Evolutionary conservation across 2,888 invertebrate species (phyloP), one percentile per base, ranked within the genome.

Genomic region (Brenthis ino): DNA sequence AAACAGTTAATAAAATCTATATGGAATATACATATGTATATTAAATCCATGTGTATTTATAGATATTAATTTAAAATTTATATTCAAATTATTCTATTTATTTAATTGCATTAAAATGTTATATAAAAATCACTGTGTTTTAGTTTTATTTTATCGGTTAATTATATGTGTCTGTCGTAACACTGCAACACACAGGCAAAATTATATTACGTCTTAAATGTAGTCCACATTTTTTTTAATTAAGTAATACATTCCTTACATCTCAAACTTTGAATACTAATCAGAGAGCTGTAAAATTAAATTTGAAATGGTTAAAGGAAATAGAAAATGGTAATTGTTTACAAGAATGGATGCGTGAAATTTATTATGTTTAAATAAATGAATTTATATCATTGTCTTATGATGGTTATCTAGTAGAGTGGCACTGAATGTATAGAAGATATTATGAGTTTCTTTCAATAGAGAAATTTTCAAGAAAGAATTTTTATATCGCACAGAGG

Each of bases 221-320:
- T n/a, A 54, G 20, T 8, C 48, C 1, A 51, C 65, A 16, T 48
- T 56, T 43, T 64, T 64, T 20, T 14, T 0, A 50, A 4, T 48
- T 20, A 57, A 33, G 12, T n/a, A 57, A 33, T 57, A 6, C 13
- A 65, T 57, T 50, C 37, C 20, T 4, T 2, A 50, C 2, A 28
- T 50, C 37, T 55, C 48, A 28, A 55, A 14, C 28, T 12, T 57
- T n/a, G 2, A 65, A 50, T 65, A 50, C 37, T 37, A 37, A 37
- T 50, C 6, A 50, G 50, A 37, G 16, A 16, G 16, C 50, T 54
- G 33, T 33, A 20, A 55, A 24, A 60, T n/a, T 37, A 16, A 54
- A 66, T 48, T 58, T 5, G 1, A 60, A 54, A 54, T 55, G 28
- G 48, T 28, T 48, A 47, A 47, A 58, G 3, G 14, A 47, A 47